phyloP scores from a whole-genome alignment of 1,140 invertebrate genomes.

The Polypedilum pembai region DNA sequence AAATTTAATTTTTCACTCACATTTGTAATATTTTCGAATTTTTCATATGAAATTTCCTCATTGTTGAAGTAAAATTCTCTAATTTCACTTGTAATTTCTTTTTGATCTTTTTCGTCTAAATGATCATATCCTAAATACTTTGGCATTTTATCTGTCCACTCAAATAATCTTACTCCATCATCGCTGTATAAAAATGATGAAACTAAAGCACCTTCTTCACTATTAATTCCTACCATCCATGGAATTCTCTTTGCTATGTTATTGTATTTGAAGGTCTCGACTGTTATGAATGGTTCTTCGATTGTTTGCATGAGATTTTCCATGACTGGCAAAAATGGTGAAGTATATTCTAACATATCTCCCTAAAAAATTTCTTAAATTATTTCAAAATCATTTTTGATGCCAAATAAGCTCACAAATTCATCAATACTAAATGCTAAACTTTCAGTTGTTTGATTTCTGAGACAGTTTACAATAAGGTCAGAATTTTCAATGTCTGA shows the following conservation, averaged over 20 bases:
- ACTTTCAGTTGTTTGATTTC: neutral
- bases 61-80: neutral
- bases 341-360: neutral
- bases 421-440: neutral
- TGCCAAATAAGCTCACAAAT: neutral
- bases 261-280: neutral
- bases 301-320: neutral
- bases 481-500: neutral
- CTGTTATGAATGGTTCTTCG: neutral
- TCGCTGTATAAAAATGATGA: neutral
- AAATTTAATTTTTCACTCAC: neutral
- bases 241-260: neutral
- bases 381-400: no score
- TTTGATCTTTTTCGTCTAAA: neutral
- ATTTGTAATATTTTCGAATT: neutral
- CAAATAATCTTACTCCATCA: neutral
- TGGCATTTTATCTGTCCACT: neutral
- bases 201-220: neutral
- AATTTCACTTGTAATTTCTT: neutral
- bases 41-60: neutral
- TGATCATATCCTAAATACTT: neutral
- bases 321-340: neutral
- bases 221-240: neutral
- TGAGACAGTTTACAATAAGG: neutral
- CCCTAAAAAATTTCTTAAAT: neutral